These are phyloP conservation scores for Hippocampus barbouri DNA, from an alignment of 2,113 vertebrate genomes.

Conservation along the genomic window DNA sequence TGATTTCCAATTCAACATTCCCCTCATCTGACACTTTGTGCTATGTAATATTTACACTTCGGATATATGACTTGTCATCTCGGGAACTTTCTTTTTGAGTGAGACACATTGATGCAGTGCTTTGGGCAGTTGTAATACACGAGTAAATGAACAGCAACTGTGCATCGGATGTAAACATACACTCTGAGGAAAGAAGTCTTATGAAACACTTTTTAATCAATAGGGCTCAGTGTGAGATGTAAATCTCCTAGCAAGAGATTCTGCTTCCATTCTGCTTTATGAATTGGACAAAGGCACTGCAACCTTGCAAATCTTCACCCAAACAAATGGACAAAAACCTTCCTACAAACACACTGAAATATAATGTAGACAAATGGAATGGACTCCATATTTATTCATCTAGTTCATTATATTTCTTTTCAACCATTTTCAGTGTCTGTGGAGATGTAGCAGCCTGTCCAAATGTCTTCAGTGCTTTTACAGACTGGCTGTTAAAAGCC, in stretches of 20 bases:
- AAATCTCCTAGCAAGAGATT: not conserved
- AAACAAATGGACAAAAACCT: too few relatives aligned
- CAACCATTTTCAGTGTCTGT: too few relatives aligned
- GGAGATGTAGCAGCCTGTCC: too few relatives aligned
- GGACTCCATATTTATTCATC: too few relatives aligned
- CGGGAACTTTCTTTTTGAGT: not conserved
- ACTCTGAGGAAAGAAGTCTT: not conserved
- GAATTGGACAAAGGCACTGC: not conserved
- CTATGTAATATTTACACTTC: conserved; percentile 38
- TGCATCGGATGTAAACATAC: not conserved
- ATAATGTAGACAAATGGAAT: too few relatives aligned
- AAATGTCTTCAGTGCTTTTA: too few relatives aligned
- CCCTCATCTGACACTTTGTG: conserved; percentile 34
- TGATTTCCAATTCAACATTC: conserved; percentile 25
- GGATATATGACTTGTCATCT: conserved; percentile 17
- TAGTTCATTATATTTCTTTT: too few relatives aligned
- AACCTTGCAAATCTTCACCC: not conserved
- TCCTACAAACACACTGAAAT: too few relatives aligned
- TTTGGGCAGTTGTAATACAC: not conserved
- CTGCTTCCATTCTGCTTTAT: not conserved
- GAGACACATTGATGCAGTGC: not conserved
- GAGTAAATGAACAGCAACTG: not conserved
- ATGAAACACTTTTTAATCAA: too few relatives aligned
- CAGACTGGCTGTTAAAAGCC: too few relatives aligned
- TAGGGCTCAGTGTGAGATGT: not conserved